Base-by-base conservation (phyloP, 2,888 invertebrate genomes). In the Trichopoda pennipes region DNA sequence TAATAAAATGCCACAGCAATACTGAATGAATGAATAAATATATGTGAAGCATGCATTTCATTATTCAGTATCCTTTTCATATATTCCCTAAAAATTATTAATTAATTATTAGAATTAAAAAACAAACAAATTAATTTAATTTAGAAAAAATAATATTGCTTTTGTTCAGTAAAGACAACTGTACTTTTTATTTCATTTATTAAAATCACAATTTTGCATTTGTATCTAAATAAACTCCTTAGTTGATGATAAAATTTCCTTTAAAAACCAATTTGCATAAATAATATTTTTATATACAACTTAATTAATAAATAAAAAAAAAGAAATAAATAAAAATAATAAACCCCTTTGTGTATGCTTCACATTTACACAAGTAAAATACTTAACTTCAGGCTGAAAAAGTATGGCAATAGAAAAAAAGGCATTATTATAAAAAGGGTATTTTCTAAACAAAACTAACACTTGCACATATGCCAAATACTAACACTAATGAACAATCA, bases 401-500 rank as follows among this genome's bases (percentile, higher is more conserved):
- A 3, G n/a, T 38, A 19, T 12, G 42, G 12, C 14, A 55, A 35
- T 21, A 44, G 60, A 55, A 38, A 23, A 61, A 17, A n/a, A n/a
- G n/a, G n/a, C n/a, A n/a, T n/a, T 49, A 16, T 70, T 60, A 44
- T 16, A 35, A 66, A 68, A 77, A 56, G 77, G 77, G 63, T 51
- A 38, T 53, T 47, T 69, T 61, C 38, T 53, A 42, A 49, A 42
- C 6, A 53, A 63, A 77, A 81, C 77, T 70, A 70, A 74, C 32
- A 64, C 49, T 21, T 38, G 51, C 35, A 63, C 51, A 68, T 63
- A 44, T 64, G 80, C 64, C 61, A 21, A 64, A 42, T 44, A 78
- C 76, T 42, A 73, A 72, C 69, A 73, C 66, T 69, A 60, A n/a
- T 73, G 21, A 83, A 85, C 84, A 85, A 87, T 86, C 87, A 87